These are phyloP conservation scores for Porites cylindrica DNA, from an alignment of 92 coral and sea anemone species.

Conservation along the genomic window DNA sequence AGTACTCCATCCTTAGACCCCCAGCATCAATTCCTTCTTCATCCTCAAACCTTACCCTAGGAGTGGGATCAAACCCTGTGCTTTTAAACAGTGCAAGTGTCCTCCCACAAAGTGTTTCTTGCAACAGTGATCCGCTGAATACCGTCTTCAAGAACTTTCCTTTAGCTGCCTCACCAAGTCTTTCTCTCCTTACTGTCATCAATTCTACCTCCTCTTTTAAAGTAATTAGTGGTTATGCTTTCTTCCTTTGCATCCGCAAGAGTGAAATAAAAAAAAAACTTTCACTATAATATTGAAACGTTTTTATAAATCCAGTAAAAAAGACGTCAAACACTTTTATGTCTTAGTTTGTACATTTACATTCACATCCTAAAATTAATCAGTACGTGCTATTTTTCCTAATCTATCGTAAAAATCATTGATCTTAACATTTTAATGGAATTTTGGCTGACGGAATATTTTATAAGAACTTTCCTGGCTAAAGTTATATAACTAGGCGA, in stretches of 20 bases:
- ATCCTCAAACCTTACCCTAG: slow-evolving; percentile 49
- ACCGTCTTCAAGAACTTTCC: slow-evolving; percentile 15
- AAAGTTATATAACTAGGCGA: slow-evolving; percentile 1
- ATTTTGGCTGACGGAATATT: not conserved
- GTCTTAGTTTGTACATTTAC: slow-evolving; percentile 2
- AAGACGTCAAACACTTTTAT: not conserved
- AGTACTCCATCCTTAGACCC: slow-evolving; percentile 59
- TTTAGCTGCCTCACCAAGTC: slow-evolving; percentile 15
- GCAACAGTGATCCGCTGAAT: slow-evolving; percentile 28
- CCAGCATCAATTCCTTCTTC: slow-evolving; percentile 77
- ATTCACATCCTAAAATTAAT: not conserved
- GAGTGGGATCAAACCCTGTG: slow-evolving; percentile 19
- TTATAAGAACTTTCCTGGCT: not conserved
- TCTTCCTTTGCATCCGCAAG: slow-evolving; percentile 14
- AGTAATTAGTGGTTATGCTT: slow-evolving; percentile 10
- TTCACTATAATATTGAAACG: slow-evolving; percentile 6
- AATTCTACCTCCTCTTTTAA: slow-evolving; percentile 11
- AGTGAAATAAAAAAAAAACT: not conserved
- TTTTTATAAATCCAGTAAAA: slow-evolving; percentile 10
- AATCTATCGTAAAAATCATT: slow-evolving; percentile 3
- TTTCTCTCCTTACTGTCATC: slow-evolving; percentile 11
- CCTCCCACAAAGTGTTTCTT: slow-evolving; percentile 27
- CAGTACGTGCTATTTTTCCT: slow-evolving; percentile 8
- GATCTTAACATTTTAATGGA: not conserved
- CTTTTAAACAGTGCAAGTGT: slow-evolving; percentile 32